Conservation (phyloP, 2,888 invertebrate species). For the Trichogramma evanescens region DNA sequence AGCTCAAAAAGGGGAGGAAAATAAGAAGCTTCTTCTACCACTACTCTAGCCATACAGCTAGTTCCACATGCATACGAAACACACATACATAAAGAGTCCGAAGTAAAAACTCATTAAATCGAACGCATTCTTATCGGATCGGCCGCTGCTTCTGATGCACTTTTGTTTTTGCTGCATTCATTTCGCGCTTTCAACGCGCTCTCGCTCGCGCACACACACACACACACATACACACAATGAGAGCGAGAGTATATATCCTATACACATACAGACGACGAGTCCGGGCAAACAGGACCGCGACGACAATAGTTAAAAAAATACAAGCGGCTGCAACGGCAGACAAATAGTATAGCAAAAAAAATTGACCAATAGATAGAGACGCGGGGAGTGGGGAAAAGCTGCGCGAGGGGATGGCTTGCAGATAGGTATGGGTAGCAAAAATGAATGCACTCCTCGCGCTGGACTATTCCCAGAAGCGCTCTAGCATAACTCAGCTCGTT, state of each 20-base stretch:
- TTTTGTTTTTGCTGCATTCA: not conserved
- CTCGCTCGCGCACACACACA: too few relatives aligned
- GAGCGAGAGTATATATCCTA: too few relatives aligned
- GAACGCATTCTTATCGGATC: slow-evolving; percentile 11
- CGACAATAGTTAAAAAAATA: not conserved
- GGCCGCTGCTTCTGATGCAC: not conserved
- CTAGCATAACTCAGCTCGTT: slow-evolving; percentile 11
- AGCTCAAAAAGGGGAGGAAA: too few relatives aligned
- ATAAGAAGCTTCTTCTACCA: too few relatives aligned
- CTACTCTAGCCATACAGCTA: too few relatives aligned
- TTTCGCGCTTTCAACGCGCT: not conserved
- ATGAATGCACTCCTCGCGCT: not conserved
- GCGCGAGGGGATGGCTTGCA: not conserved
- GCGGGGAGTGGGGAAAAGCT: too few relatives aligned
- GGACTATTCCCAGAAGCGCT: slow-evolving; percentile 13
- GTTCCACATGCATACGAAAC: too few relatives aligned
- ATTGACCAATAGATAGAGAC: not conserved
- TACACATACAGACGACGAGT: too few relatives aligned
- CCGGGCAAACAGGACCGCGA: not conserved
- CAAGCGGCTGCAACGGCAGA: not conserved
- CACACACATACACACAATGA: too few relatives aligned
- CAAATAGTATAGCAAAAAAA: not conserved
- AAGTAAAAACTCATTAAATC: slow-evolving; percentile 10
- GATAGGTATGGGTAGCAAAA: not conserved
- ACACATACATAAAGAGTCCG: not conserved